A percentile compares a stretch with the other conserved stretches of the same genome.
Evolutionary conservation across 2,888 invertebrate genomes (phyloP).

Genomic region (Lasioglossum vierecki): DNA sequence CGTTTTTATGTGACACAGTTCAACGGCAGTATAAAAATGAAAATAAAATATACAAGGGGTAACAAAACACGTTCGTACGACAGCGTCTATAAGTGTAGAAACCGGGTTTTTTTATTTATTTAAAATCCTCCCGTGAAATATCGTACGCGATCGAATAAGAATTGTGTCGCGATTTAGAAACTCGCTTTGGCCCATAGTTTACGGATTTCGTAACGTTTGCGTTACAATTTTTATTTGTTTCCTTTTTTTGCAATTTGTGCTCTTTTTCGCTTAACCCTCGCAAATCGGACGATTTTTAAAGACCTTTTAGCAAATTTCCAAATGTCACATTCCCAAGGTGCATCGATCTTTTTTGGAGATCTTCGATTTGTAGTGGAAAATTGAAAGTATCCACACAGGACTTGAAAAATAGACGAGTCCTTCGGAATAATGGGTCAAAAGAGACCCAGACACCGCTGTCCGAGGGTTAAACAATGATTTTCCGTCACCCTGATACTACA

Average conservation of each 20-base stretch:
- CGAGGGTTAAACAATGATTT: slow-evolving; percentile 9
- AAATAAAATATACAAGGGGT: slow-evolving; percentile 76
- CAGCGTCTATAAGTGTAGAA: slow-evolving; percentile 30
- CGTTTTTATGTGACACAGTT: slow-evolving; percentile 64
- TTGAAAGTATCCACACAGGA: neutral
- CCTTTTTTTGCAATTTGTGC: neutral
- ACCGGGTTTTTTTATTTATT: neutral
- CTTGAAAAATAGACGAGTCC: neutral
- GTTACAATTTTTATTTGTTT: neutral
- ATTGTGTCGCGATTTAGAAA: neutral
- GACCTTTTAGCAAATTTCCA: neutral
- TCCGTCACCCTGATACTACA: neutral
- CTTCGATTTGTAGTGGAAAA: neutral
- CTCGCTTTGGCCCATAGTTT: slow-evolving; percentile 40
- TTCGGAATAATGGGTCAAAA: neutral
- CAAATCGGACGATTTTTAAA: neutral
- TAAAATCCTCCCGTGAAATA: neutral
- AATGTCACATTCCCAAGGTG: neutral
- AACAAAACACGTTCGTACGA: slow-evolving; percentile 67
- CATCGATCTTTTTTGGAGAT: neutral
- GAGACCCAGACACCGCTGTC: neutral
- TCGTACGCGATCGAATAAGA: slow-evolving; percentile 8
- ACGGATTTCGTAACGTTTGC: neutral
- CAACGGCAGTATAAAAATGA: slow-evolving; percentile 74
- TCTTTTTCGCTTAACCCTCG: neutral